Percentiles rank a stretch among this genome's conserved stretches.
Evolutionary conservation across 2,797 vertebrate genomes (phyloP).

Genomic region (Garrulus glandarius): DNA sequence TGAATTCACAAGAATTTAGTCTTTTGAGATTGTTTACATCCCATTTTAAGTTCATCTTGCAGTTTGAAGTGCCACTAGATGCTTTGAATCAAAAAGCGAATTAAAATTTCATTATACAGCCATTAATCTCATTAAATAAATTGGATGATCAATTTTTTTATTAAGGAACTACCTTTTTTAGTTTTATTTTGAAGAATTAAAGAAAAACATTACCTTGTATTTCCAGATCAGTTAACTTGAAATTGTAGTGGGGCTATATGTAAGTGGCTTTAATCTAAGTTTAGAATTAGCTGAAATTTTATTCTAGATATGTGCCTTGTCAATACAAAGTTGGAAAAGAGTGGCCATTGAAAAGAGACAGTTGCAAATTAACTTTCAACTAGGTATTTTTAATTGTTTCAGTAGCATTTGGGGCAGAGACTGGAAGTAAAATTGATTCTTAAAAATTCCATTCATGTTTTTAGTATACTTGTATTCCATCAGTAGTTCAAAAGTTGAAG

Average conservation of each 20-base stretch:
- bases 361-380: background rate
- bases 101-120: background rate
- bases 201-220: background rate
- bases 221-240: background rate
- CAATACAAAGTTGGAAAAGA: background rate
- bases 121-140: background rate
- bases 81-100: background rate
- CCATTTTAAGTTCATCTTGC: background rate
- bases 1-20: background rate
- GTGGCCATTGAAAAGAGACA: background rate
- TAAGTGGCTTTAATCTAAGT: background rate
- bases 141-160: background rate
- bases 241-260: background rate
- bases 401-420: background rate
- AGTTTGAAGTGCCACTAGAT: background rate
- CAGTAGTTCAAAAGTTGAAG: background rate
- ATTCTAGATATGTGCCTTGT: background rate
- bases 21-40: background rate
- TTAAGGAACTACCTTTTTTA: background rate
- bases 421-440: background rate
- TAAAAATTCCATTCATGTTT: background rate
- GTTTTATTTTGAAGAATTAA: background rate
- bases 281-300: background rate
- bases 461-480: background rate
- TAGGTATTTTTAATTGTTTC: background rate